Evolutionary conservation across 1,140 invertebrate species (phyloP), one percentile per base, ranked within the genome.

Genomic region (Drosophila persimilis): DNA sequence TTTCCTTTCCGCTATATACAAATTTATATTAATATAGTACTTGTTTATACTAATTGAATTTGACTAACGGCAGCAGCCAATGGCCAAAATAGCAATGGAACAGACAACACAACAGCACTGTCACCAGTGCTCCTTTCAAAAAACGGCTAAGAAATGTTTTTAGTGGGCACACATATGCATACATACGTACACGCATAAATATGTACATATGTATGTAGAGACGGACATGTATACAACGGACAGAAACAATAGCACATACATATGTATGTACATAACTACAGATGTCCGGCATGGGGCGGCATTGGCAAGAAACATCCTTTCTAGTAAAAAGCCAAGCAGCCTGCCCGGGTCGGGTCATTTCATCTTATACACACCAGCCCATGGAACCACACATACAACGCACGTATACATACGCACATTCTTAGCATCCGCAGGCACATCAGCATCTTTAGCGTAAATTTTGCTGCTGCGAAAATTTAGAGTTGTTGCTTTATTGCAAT

Each of bases 391-490:
- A 57, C 20, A 47, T 43, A 51, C 31, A 48, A 46, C 50, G 53
- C 62, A 48, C 58, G 43, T 43, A 66, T 47, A 43, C 55, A 51
- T 43, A 55, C 52, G 51, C 56, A 62, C 22, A 76, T 74, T 74
- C 66, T 70, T 70, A 70, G 66, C 66, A 70, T 70, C 63, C 73
- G 72, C 72, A 75, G 72, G 71, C 71, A 74, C 72, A 75, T 77
- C 66, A 70, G 70, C 60, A 88, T 88, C 74, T 76, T 88, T 78
- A 75, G 78, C 78, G 81, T 62, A 86, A 88, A 88, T 86, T 88
- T 83, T 73, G 73, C 56, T 85, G 80, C 80, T 76, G 80, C 80
- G 77, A 69, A 77, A 85, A 88, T 88, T 85, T 88, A 88, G 84
- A 86, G 83, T 86, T 85, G 70, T 73, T 83, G 65, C 74, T 83